Percentiles rank a stretch among this genome's conserved stretches.
phyloP scores from a whole-genome alignment of 2,797 vertebrate genomes.

The Eremophila alpestris region DNA sequence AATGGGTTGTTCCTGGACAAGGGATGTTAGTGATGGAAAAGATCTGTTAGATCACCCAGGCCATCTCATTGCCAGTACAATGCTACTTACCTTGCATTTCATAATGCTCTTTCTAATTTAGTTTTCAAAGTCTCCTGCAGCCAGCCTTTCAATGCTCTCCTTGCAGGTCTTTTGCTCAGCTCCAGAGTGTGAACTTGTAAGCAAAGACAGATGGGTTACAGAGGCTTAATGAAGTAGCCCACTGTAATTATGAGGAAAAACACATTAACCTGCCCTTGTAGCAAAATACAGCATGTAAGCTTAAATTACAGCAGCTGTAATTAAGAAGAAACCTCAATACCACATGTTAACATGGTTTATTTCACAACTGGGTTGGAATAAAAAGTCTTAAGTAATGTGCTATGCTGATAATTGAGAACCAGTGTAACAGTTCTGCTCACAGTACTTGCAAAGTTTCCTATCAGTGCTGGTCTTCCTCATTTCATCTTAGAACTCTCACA shows the following conservation, averaged over 20 bases:
- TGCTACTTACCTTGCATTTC: conserved; percentile 26
- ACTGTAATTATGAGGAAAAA: conserved; percentile 4
- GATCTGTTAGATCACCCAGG: conserved; percentile 15
- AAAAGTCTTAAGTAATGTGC: neutral
- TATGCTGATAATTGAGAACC: neutral
- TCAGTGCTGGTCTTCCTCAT: neutral
- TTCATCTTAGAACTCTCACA: neutral
- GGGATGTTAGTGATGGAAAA: conserved; percentile 41
- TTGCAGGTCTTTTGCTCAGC: neutral
- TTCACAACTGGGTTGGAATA: neutral
- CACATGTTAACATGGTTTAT: neutral
- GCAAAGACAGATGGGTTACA: neutral
- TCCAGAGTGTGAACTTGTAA: neutral
- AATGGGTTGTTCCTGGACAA: conserved; percentile 50
- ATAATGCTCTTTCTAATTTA: neutral
- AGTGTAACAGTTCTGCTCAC: neutral
- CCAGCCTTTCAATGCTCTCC: neutral
- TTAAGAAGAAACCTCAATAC: neutral
- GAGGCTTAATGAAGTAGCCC: conserved; percentile 2
- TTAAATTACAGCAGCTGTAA: neutral
- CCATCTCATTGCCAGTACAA: neutral
- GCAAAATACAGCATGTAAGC: neutral
- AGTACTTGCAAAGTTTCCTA: neutral
- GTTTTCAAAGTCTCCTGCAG: neutral
- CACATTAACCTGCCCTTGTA: neutral